phyloP scores from a whole-genome alignment of 2,888 invertebrate genomes.

The Thalpophila matura region DNA sequence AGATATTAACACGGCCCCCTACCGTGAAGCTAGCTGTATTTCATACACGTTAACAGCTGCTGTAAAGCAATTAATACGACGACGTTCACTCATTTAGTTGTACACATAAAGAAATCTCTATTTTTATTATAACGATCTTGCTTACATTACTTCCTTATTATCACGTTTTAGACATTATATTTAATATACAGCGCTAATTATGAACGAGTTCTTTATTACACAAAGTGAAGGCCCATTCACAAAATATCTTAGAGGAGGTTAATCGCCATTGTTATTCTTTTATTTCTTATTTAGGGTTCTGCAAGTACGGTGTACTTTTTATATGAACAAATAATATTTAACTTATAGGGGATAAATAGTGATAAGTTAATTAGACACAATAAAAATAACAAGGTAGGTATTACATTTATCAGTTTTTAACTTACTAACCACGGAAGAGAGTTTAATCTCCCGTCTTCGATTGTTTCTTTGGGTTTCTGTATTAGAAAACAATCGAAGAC shows the following conservation, averaged over 20 bases:
- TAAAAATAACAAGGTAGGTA: no score
- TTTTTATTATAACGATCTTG: conserved; percentile 85
- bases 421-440: no score
- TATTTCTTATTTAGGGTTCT: conserved; percentile 73
- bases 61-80: conserved; percentile 83
- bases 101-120: conserved; percentile 87
- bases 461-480: no score
- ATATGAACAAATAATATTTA: no score
- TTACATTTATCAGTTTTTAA: no score
- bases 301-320: not conserved
- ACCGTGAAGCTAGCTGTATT: conserved; percentile 75
- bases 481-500: no score
- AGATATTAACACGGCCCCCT: conserved; percentile 70
- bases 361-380: no score
- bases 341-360: no score
- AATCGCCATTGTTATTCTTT: conserved; percentile 82
- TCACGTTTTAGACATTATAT: conserved; percentile 86
- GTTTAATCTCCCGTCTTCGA: no score
- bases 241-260: conserved; percentile 82
- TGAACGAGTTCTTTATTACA: conserved; percentile 84
- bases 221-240: conserved; percentile 80
- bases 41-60: conserved; percentile 78
- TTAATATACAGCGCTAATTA: conserved; percentile 88
- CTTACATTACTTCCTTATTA: conserved; percentile 89
- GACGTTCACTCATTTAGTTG: conserved; percentile 83